phyloP scores from a whole-genome alignment of 2,113 vertebrate genomes.

The Sinocyclocheilus rhinocerous region DNA sequence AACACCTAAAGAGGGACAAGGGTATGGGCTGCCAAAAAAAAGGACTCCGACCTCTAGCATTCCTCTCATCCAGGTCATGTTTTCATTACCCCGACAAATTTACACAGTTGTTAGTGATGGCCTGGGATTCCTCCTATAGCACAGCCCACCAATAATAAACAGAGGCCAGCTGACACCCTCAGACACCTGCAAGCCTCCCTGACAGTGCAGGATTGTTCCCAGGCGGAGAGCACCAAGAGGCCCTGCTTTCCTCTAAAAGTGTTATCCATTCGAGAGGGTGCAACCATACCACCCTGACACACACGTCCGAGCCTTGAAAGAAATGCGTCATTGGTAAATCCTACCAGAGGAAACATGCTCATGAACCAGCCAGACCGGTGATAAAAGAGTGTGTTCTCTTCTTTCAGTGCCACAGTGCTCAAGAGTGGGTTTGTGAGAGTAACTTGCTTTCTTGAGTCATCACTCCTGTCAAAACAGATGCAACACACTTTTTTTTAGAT shows the following conservation, averaged over 20 bases:
- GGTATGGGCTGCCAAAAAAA: slow-evolving; percentile 69
- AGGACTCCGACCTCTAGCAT: slow-evolving; percentile 71
- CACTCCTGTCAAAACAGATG: neutral
- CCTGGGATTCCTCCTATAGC: slow-evolving; percentile 77
- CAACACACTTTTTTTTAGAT: neutral
- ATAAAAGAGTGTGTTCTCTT: neutral
- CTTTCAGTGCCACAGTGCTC: neutral
- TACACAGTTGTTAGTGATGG: slow-evolving; percentile 82
- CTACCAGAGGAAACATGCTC: slow-evolving; percentile 28
- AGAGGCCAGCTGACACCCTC: slow-evolving; percentile 77
- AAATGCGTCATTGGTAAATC: slow-evolving; percentile 56
- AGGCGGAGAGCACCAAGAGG: slow-evolving; percentile 44
- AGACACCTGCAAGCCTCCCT: slow-evolving; percentile 81
- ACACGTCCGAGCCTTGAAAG: slow-evolving; percentile 49
- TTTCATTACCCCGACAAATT: slow-evolving; percentile 87
- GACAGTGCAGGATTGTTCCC: slow-evolving; percentile 82
- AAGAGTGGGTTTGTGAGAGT: neutral
- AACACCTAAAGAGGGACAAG: slow-evolving; percentile 74
- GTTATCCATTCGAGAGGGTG: slow-evolving; percentile 20
- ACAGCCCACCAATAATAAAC: slow-evolving; percentile 82
- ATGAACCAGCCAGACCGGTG: slow-evolving; percentile 4
- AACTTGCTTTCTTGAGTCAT: neutral
- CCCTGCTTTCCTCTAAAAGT: slow-evolving; percentile 48
- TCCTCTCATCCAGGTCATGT: slow-evolving; percentile 75
- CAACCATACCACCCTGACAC: slow-evolving; percentile 34